Conservation (phyloP, 2,888 invertebrate species). For the Harmothoe impar region DNA sequence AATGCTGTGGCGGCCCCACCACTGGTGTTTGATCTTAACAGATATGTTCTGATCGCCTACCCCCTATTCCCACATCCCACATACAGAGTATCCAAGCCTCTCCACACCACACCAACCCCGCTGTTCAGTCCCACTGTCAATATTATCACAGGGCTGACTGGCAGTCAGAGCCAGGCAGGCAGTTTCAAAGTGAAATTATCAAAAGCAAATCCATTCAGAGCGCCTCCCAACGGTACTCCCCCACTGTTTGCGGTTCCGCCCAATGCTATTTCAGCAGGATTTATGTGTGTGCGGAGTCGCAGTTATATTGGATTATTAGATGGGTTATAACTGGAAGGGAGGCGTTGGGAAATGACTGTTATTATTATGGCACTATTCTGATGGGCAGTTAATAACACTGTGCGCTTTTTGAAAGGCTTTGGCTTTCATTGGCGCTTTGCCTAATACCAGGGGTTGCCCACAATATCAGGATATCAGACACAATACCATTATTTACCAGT, state of each 20-base stretch:
- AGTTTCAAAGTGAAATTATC: constrained; percentile 29
- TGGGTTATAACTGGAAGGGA: neutral
- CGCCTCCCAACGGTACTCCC: neutral
- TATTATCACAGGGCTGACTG: neutral
- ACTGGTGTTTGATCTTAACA: constrained; percentile 1
- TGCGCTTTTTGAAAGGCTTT: no score
- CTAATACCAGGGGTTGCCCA: no score
- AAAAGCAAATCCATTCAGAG: neutral
- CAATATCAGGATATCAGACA: no score
- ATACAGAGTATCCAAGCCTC: neutral
- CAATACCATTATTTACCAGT: no score
- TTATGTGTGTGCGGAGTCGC: neutral
- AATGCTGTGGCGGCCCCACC: neutral
- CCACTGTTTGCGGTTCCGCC: neutral
- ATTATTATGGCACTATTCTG: no score
- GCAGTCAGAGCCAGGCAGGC: neutral
- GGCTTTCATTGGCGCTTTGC: no score
- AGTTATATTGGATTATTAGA: neutral
- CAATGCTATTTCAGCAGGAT: neutral
- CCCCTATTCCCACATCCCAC: neutral
- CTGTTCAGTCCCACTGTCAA: neutral
- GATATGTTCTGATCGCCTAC: neutral
- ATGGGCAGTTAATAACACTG: no score
- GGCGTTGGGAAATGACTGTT: no score
- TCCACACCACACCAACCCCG: neutral